phyloP scores from a whole-genome alignment of 2,113 vertebrate genomes.

The Plestiodon gilberti region DNA sequence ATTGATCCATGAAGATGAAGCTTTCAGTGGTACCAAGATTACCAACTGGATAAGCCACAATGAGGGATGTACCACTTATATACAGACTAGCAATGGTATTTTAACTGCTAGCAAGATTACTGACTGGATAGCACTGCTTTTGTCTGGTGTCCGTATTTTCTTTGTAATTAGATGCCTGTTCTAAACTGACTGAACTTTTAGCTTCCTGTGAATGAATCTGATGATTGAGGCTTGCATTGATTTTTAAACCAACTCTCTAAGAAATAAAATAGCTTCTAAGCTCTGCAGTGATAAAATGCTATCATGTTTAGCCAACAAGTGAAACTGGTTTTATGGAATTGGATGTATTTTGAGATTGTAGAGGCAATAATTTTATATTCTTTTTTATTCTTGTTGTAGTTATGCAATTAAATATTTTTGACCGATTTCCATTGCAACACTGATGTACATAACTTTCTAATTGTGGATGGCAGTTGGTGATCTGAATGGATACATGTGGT shows the following conservation, averaged over 20 bases:
- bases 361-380: neutral
- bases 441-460: accelerated
- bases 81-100: constrained; percentile 35
- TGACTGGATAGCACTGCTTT: constrained; percentile 10
- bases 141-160: neutral
- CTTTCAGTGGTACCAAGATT: neutral
- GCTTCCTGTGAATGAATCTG: constrained; percentile 5
- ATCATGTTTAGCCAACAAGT: neutral
- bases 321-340: neutral
- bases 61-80: neutral
- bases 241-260: constrained; percentile 9
- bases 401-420: no score
- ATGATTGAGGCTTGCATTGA: neutral
- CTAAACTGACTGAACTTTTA: neutral
- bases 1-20: neutral
- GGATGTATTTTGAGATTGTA: neutral
- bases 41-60: neutral
- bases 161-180: neutral
- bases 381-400: neutral
- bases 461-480: neutral
- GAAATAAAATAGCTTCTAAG: neutral
- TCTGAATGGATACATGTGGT: accelerated
- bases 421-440: neutral
- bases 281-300: neutral
- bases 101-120: constrained; percentile 13